Evolutionary conservation across 2,888 invertebrate genomes (phyloP).

Genomic region (Sinelater perroti): DNA sequence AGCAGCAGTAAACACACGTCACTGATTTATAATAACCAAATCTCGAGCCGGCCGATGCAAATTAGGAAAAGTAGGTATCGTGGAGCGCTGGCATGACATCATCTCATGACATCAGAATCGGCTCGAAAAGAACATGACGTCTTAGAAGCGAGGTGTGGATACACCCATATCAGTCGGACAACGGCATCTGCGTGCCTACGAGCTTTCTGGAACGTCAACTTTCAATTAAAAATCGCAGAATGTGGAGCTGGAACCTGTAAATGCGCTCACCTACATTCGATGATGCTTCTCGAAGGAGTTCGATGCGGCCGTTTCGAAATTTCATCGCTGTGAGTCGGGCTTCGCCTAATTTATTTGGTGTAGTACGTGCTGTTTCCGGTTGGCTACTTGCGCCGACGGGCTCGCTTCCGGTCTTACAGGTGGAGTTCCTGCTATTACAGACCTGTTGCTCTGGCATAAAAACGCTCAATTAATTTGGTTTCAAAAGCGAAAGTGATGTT

Average conservation of each 20-base stretch:
- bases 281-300: too few relatives aligned
- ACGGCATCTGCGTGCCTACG: constrained; percentile 17
- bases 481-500: neutral
- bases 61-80: constrained; percentile 14
- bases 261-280: neutral
- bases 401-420: constrained; percentile 29
- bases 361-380: constrained; percentile 25
- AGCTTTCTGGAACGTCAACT: constrained; percentile 3
- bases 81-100: constrained; percentile 15
- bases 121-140: constrained; percentile 12
- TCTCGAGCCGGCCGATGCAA: constrained; percentile 4
- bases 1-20: too few relatives aligned
- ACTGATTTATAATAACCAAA: constrained; percentile 1
- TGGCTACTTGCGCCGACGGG: constrained; percentile 23
- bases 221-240: constrained; percentile 11
- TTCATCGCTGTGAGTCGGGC: neutral
- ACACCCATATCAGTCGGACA: constrained; percentile 5
- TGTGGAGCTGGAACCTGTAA: constrained; percentile 1
- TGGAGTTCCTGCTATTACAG: constrained; percentile 28
- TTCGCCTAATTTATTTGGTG: constrained; percentile 4
- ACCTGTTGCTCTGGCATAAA: constrained; percentile 18
- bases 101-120: constrained; percentile 21
- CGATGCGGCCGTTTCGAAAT: too few relatives aligned
- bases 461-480: constrained; percentile 17
- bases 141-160: constrained; percentile 7